Evolutionary conservation across 2,113 vertebrate genomes (phyloP).

Genomic region (Bubo scandiacus): DNA sequence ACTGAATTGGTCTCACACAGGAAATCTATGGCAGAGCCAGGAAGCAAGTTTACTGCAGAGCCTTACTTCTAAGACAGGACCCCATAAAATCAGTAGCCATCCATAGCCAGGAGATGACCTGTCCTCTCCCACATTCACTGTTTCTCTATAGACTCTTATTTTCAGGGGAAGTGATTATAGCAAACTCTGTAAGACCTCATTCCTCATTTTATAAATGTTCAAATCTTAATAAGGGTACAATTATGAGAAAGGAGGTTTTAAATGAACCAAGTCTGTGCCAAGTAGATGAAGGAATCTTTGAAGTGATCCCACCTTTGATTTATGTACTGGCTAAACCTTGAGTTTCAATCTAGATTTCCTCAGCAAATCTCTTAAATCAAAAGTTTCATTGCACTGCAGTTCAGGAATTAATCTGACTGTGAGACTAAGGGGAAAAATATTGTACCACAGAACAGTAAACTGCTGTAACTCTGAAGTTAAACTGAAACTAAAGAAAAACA

Average conservation of each 20-base stretch:
- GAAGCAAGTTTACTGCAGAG: conserved; percentile 45
- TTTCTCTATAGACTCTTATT: conserved; percentile 34
- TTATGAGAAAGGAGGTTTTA: conserved; percentile 48
- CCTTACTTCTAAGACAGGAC: background rate
- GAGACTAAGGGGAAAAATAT: conserved; percentile 49
- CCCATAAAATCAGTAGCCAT: conserved; percentile 65
- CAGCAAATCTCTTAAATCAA: conserved; percentile 69
- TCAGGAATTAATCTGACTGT: conserved; percentile 58
- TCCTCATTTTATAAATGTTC: conserved; percentile 54
- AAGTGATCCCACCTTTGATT: conserved; percentile 66
- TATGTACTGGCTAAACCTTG: conserved; percentile 55
- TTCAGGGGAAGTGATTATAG: conserved; percentile 47
- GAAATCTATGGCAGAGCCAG: conserved; percentile 39
- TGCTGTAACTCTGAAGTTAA: conserved; percentile 43
- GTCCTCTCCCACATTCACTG: background rate
- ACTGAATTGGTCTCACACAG: conserved; percentile 50
- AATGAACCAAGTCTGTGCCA: conserved; percentile 38
- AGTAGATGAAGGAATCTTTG: conserved; percentile 64
- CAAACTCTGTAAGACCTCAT: conserved; percentile 20
- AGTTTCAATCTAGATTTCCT: conserved; percentile 66
- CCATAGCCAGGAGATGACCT: conserved; percentile 40
- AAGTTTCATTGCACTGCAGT: conserved; percentile 47
- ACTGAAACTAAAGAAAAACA: conserved; percentile 56
- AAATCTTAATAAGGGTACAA: conserved; percentile 48
- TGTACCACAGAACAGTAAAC: conserved; percentile 35